Base-by-base conservation (phyloP, 2,113 vertebrate species). In the Oncorhynchus clarkii region DNA sequence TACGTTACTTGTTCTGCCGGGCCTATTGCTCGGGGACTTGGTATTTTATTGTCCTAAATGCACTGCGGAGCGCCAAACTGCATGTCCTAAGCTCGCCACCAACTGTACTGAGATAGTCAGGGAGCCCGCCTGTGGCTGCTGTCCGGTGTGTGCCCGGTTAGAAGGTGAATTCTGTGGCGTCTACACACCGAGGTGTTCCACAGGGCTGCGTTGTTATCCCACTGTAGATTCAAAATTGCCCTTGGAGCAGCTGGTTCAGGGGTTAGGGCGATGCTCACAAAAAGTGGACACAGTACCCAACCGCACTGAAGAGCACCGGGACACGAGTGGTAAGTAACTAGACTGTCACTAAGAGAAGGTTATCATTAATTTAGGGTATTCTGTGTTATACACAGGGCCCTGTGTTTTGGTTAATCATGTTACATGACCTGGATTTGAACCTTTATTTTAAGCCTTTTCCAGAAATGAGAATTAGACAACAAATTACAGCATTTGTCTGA, bases 101-200 rank as follows among this genome's bases (percentile, higher is more conserved):
- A 70, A 76, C 11, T 97, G 96, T 85, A 48, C 78, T 0, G 95
- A 97, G 87, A 91, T 97, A 54, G 94, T 95, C 75, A 86, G 95
- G 54, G 95, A 96, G 85, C 93, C 94, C 2, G 95, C 94, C 84
- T 96, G 96, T 48, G 96, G 96, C 81, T 98, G 96, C 92, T 95
- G 94, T 65, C 95, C 95, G 1, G 91, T 94, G 76, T 96, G 95
- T 78, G 95, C 94, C 70, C 84, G 92, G 71, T 77, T 86, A 80
- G 91, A 93, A 78, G 94, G 94, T 49, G 95, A 96, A 81, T 83
- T 89, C 1, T 97, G 96, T 78, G 96, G 96, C 31, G 96, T 97
- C 39, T 97, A 98, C 89, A 95, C 94, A 3, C 94, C 95, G 0
- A 92, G 95, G 82, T 98, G 96, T 92, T 94, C 92, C 78, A 92